These are phyloP conservation scores for Psilopsiagon aurifrons DNA, from an alignment of 2,113 vertebrate species.

Conservation along the genomic window DNA sequence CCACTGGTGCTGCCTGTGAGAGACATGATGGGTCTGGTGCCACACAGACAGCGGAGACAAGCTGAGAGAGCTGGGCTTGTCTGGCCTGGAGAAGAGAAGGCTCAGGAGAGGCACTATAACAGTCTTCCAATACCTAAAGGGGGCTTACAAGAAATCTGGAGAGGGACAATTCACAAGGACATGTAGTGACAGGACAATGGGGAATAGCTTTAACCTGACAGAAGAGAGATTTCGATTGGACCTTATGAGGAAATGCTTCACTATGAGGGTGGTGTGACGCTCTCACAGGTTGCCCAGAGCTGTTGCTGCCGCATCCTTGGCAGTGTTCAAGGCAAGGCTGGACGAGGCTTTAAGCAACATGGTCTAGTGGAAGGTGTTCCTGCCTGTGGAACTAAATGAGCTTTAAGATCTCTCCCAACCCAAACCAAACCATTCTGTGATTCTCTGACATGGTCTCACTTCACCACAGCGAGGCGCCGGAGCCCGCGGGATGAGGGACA, in stretches of 20 bases:
- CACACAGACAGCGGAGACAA: background rate
- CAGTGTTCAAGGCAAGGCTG: background rate
- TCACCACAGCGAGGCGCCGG: constrained; percentile 20
- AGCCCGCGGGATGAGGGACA: background rate
- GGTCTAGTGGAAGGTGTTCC: background rate
- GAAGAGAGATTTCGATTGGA: background rate
- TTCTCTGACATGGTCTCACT: background rate
- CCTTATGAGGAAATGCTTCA: background rate
- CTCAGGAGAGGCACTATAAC: background rate
- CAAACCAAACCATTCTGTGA: background rate
- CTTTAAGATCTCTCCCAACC: background rate
- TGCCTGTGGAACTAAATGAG: background rate
- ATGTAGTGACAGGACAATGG: background rate
- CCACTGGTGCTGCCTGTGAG: rapidly evolving
- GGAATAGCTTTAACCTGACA: background rate
- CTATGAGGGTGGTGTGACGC: background rate
- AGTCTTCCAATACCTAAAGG: background rate
- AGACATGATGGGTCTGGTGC: background rate
- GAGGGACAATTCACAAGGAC: background rate
- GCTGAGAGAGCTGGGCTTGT: background rate
- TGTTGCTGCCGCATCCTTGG: background rate
- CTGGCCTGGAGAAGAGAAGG: background rate
- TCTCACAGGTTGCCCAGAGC: background rate
- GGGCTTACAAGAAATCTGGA: background rate
- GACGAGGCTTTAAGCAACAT: background rate